Conservation (phyloP, 1,140 invertebrate genomes). For the Pogonus chalceus region DNA sequence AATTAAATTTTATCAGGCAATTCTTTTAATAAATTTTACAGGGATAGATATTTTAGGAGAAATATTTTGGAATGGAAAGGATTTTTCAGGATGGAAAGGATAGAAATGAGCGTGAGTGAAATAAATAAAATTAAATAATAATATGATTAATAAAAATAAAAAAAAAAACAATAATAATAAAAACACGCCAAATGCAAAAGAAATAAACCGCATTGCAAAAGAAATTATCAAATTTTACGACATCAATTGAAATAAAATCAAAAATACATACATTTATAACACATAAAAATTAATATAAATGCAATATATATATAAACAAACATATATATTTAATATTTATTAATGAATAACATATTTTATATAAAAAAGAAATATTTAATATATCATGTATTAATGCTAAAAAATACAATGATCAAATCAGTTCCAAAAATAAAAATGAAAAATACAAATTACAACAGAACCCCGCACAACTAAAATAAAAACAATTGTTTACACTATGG, state of each 20-base stretch:
- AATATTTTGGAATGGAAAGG: constrained; percentile 8
- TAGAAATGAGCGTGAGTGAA: constrained; percentile 10
- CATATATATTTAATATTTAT: too few relatives aligned
- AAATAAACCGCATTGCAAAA: background rate
- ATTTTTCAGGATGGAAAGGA: background rate
- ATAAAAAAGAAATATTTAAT: too few relatives aligned
- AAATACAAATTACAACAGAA: too few relatives aligned
- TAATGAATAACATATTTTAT: too few relatives aligned
- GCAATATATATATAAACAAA: too few relatives aligned
- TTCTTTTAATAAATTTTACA: background rate
- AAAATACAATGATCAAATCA: too few relatives aligned
- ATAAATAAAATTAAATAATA: constrained; percentile 9
- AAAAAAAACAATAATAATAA: constrained; percentile 12
- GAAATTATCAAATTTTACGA: too few relatives aligned
- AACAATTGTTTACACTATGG: too few relatives aligned
- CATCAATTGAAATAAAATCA: constrained; percentile 15
- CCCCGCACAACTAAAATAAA: too few relatives aligned
- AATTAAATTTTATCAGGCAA: background rate
- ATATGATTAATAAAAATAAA: constrained; percentile 12
- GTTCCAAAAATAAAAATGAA: too few relatives aligned
- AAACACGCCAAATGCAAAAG: background rate
- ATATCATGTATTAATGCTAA: too few relatives aligned
- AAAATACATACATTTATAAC: background rate
- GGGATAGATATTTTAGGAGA: background rate
- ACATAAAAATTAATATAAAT: too few relatives aligned